phyloP scores from a whole-genome alignment of 2,113 vertebrate species.

The Telmatochromis sp. region DNA sequence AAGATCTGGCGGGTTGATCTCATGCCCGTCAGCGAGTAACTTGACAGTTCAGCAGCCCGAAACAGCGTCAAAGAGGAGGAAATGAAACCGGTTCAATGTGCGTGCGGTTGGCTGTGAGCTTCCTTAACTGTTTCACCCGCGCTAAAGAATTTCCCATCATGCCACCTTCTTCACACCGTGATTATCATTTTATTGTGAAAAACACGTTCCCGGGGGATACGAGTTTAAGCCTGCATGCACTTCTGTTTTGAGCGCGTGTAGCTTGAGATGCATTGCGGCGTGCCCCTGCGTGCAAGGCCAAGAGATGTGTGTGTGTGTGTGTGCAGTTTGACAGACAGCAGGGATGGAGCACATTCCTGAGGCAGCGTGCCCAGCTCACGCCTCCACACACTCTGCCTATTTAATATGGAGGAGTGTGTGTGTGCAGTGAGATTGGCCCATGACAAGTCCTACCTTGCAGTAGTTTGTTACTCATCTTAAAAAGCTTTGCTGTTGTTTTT shows the following conservation, averaged over 20 bases:
- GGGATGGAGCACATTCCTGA: slow-evolving; percentile 23
- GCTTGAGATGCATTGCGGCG: not conserved
- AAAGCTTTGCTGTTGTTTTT: not conserved
- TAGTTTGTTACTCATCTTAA: not conserved
- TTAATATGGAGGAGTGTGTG: not conserved
- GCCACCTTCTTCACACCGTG: not conserved
- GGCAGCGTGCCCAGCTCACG: not conserved
- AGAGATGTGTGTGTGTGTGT: not conserved
- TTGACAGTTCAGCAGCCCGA: fast-evolving
- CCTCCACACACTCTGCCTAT: not conserved
- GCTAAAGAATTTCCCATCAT: not conserved
- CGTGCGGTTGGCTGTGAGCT: not conserved
- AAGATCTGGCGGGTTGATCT: not conserved
- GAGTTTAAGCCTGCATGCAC: not conserved
- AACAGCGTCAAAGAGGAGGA: not conserved
- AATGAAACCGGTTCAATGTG: not conserved
- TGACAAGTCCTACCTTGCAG: not conserved
- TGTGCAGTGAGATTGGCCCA: not conserved
- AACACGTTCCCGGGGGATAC: not conserved
- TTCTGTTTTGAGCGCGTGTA: not conserved
- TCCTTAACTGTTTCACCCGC: not conserved
- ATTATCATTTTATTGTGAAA: not conserved
- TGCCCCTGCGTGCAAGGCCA: not conserved
- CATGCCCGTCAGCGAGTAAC: not conserved
- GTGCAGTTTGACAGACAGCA: not conserved